Evolutionary conservation across 2,797 vertebrate genomes (phyloP).

Genomic region (Masticophis lateralis): DNA sequence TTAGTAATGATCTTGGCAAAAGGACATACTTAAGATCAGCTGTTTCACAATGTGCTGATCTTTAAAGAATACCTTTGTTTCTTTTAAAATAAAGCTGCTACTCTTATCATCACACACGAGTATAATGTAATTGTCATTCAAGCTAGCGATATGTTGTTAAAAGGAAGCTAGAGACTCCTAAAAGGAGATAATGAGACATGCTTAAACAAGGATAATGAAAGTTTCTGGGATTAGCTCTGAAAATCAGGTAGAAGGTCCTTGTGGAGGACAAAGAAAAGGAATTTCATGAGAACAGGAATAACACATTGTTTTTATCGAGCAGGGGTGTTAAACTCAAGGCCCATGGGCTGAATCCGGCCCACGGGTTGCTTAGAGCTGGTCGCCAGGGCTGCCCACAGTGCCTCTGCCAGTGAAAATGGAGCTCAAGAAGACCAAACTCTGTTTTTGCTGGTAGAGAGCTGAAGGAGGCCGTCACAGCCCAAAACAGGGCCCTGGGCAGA

Average conservation of each 20-base stretch:
- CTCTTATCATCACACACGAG: background rate
- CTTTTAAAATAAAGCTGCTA: background rate
- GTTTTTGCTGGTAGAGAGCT: too few species aligned
- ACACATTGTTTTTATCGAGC: background rate
- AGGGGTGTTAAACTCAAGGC: too few species aligned
- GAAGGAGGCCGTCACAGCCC: rapidly evolving
- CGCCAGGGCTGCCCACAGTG: too few species aligned
- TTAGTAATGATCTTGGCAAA: background rate
- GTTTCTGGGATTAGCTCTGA: background rate
- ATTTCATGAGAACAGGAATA: background rate
- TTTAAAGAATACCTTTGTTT: background rate
- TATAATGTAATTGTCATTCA: conserved; percentile 37
- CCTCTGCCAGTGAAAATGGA: too few species aligned
- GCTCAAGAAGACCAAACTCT: too few species aligned
- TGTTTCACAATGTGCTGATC: background rate
- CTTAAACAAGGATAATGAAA: conserved; percentile 12
- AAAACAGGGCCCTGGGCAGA: too few species aligned
- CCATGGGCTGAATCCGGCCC: rapidly evolving
- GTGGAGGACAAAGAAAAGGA: background rate
- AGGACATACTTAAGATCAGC: background rate
- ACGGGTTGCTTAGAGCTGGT: too few species aligned
- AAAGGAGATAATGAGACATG: conserved; percentile 1
- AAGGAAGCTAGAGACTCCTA: conserved; percentile 38
- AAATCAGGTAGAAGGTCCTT: background rate
- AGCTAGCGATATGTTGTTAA: conserved; percentile 35